Evolutionary conservation across 1,140 invertebrate genomes (phyloP).

Genomic region (Brachionus manjavacas): DNA sequence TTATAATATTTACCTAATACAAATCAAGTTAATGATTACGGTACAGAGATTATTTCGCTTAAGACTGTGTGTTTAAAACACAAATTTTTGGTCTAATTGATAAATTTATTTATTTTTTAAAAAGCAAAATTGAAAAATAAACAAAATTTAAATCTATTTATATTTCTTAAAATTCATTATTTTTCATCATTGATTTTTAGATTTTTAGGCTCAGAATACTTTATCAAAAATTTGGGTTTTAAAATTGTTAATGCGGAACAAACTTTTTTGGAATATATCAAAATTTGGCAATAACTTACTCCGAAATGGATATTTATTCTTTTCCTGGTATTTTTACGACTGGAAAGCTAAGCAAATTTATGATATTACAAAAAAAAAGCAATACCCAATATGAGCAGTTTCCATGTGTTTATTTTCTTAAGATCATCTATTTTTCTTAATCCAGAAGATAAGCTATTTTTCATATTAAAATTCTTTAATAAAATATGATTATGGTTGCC

Average conservation of each 20-base stretch:
- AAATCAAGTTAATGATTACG: neutral
- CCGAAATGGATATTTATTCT: neutral
- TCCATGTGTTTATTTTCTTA: neutral
- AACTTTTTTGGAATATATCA: neutral
- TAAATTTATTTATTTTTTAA: conserved; percentile 2
- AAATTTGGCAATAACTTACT: neutral
- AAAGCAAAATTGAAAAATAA: conserved; percentile 35
- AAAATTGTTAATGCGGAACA: neutral
- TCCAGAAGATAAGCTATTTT: conserved; percentile 9
- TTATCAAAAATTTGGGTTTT: neutral
- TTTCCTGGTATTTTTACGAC: neutral
- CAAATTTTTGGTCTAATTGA: conserved; percentile 14
- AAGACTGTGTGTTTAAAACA: neutral
- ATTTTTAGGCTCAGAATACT: neutral
- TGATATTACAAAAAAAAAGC: neutral
- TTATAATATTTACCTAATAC: neutral
- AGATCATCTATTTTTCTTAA: conserved; percentile 17
- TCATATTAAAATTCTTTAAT: neutral
- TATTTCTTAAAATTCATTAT: neutral
- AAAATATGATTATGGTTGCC: neutral
- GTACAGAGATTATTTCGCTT: neutral
- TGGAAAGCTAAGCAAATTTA: neutral
- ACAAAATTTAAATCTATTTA: neutral
- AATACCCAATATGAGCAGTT: neutral
- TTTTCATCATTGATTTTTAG: conserved; percentile 5